Evolutionary conservation across 2,113 vertebrate species (phyloP).

Genomic region (Oenanthe oenanthe): DNA sequence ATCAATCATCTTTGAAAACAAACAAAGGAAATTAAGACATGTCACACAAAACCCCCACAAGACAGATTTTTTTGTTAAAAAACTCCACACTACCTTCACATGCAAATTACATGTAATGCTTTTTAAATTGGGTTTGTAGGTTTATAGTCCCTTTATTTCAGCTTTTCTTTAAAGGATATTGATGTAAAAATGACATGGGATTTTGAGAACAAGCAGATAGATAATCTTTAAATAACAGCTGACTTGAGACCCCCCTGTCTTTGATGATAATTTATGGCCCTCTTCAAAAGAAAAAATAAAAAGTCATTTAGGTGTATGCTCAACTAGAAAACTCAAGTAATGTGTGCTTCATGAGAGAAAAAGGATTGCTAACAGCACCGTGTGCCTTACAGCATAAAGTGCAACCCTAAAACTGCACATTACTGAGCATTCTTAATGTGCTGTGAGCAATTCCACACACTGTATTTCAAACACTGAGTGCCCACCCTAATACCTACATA

Average conservation of each 20-base stretch:
- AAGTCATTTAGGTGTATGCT: slow-evolving; percentile 27
- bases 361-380: slow-evolving; percentile 10
- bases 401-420: not conserved
- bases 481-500: not conserved
- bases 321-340: slow-evolving; percentile 37
- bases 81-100: fast-evolving
- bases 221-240: slow-evolving; percentile 2
- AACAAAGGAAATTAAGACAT: not conserved
- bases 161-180: not conserved
- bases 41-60: not conserved
- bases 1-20: not conserved
- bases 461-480: slow-evolving; percentile 33
- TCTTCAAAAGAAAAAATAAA: slow-evolving; percentile 9
- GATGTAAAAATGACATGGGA: not conserved
- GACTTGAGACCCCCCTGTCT: not conserved
- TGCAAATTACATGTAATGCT: not conserved
- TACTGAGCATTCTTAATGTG: slow-evolving; percentile 26
- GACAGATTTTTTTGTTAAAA: not conserved
- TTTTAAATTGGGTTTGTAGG: not conserved
- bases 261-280: slow-evolving; percentile 16
- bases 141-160: not conserved
- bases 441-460: slow-evolving; percentile 24
- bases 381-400: slow-evolving; percentile 30
- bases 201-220: not conserved
- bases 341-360: slow-evolving; percentile 4